Percentiles rank a stretch among this genome's conserved stretches.
These are phyloP conservation scores for Drosophila lacertosa DNA, from an alignment of 1,140 invertebrate genomes.

Conservation along the genomic window DNA sequence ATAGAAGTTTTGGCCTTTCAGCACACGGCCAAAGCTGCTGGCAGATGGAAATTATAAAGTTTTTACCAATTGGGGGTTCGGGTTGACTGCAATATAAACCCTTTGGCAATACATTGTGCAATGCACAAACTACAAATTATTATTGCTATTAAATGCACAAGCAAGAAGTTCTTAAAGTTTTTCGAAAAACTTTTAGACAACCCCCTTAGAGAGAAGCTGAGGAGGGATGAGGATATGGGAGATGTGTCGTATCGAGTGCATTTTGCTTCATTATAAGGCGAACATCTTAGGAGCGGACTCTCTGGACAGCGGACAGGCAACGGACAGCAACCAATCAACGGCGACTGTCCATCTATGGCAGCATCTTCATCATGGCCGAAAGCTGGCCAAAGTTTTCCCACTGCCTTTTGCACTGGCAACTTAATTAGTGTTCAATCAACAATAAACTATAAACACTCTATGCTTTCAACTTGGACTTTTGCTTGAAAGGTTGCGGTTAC, in stretches of 20 bases:
- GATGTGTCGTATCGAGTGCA: constrained; percentile 46
- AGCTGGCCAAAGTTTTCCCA: constrained; percentile 63
- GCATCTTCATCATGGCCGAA: constrained; percentile 49
- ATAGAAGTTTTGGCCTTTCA: constrained; percentile 52
- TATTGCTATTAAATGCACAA: constrained; percentile 80
- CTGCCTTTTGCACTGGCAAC: constrained; percentile 65
- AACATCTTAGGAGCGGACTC: constrained; percentile 58
- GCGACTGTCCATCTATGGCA: constrained; percentile 61
- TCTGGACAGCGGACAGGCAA: background rate
- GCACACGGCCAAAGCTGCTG: constrained; percentile 58
- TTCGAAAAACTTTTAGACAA: constrained; percentile 62
- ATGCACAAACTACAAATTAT: constrained; percentile 75
- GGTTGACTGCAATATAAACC: constrained; percentile 27
- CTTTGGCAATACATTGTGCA: constrained; percentile 63
- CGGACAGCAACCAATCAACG: constrained; percentile 66
- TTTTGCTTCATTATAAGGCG: constrained; percentile 67
- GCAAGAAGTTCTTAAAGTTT: constrained; percentile 69
- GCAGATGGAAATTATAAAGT: constrained; percentile 74
- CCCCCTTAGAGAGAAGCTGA: constrained; percentile 1
- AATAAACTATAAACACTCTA: constrained; percentile 82
- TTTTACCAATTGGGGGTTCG: constrained; percentile 32
- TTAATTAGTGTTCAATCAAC: constrained; percentile 83
- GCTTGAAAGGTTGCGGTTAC: constrained; percentile 76
- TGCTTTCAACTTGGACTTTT: constrained; percentile 71
- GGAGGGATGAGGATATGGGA: background rate